Evolutionary conservation across 2,113 vertebrate genomes (phyloP), one percentile per base, ranked within the genome.

Genomic region (Furnarius figulus): DNA sequence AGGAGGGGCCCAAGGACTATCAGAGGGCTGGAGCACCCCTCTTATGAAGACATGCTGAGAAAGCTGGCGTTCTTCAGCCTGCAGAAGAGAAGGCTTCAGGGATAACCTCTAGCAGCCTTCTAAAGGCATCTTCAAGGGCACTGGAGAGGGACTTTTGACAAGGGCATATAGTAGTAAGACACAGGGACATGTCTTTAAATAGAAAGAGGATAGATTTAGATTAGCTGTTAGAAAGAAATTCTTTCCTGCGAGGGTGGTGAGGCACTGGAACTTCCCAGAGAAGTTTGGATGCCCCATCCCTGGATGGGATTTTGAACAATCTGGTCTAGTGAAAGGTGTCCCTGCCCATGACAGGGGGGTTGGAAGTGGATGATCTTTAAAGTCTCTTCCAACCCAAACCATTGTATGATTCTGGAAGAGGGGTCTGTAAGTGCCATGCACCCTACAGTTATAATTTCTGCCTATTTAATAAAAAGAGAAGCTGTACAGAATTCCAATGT

Each of bases 261-360:
- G 22, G 18, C 35, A 20, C 47, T 76, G 18, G 25, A 55, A 23
- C 8, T 77, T 18, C 22, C 14, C 46, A 24, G 25, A 84, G 56
- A 49, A 49, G 18, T 7, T 55, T 70, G 56, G 47, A 33, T 63
- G 49, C 10, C 18, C 8, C 25, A 49, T 71, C 27, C 31, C 18
- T 70, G 22, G 31, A 28, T 16, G 25, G 33, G 10, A 6, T 49
- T 71, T 84, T 71, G 27, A 42, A 12, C 12, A 37, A 31, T 28
- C 5, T 49, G 31, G 5, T 42, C 14, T 49, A 42, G 17, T 55
- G 22, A 40, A 55, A 68, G 9, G 8, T 68, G 20, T 52, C 19
- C 18, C 37, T 74, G 8, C 31, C 21, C 6, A 3, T 61, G 53
- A 31, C 35, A 49, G 9, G 4, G 10, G 4, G 1, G 0, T 53